Evolutionary conservation across 2,797 vertebrate genomes (phyloP).

Genomic region (Enteromius paludinosus): DNA sequence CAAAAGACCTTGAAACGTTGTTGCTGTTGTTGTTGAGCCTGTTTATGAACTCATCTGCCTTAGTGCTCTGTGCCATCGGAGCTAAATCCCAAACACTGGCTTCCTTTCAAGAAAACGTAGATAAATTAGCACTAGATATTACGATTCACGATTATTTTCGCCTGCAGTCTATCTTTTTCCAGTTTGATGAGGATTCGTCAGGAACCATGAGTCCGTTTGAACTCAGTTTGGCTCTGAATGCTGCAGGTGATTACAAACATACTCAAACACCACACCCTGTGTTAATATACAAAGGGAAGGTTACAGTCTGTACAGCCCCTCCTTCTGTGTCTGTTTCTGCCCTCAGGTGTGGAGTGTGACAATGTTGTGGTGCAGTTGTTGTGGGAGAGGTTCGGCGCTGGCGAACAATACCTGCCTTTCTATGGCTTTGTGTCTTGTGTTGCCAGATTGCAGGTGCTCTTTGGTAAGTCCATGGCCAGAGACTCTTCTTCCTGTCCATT

Average conservation of each 20-base stretch:
- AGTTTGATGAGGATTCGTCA: slow-evolving; percentile 79
- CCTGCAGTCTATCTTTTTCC: slow-evolving; percentile 73
- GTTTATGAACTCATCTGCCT: slow-evolving; percentile 10
- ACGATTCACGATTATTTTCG: slow-evolving; percentile 6
- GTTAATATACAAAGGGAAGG: slow-evolving; percentile 8
- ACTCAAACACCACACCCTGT: slow-evolving; percentile 38
- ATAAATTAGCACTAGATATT: slow-evolving; percentile 36
- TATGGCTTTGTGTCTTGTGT: slow-evolving; percentile 76
- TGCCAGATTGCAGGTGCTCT: slow-evolving; percentile 76
- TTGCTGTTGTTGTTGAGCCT: slow-evolving; percentile 22
- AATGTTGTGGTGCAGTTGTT: slow-evolving; percentile 71
- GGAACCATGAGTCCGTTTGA: slow-evolving; percentile 82
- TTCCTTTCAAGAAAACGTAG: not conserved
- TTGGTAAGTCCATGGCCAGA: slow-evolving; percentile 68
- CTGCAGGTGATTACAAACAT: slow-evolving; percentile 68
- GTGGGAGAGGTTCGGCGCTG: slow-evolving; percentile 75
- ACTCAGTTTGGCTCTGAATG: slow-evolving; percentile 72
- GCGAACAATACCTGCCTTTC: slow-evolving; percentile 75
- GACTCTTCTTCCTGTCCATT: not conserved
- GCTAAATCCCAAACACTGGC: not conserved
- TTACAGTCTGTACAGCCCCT: not conserved
- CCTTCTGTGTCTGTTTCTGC: slow-evolving; percentile 23
- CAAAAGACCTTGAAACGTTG: slow-evolving; percentile 46
- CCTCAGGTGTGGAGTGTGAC: slow-evolving; percentile 76
- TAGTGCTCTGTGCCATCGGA: not conserved